Conservation (phyloP, 2,888 invertebrate genomes). For the Thymelicus acteon region DNA sequence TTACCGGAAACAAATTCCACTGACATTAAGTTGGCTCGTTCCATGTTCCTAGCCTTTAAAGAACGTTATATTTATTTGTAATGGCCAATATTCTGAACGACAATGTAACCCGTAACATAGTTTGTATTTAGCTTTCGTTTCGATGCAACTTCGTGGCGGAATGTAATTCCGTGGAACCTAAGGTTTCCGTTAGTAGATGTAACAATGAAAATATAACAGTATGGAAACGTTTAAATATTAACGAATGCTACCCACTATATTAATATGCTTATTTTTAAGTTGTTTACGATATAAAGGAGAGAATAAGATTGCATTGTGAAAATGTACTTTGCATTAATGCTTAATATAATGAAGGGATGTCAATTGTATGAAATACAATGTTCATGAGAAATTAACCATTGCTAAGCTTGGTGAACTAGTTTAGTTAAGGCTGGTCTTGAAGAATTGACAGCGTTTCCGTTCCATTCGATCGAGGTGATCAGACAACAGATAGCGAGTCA, state of each 20-base stretch:
- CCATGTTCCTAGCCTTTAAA: conserved; percentile 67
- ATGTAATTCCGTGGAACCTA: conserved; percentile 63
- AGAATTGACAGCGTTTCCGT: conserved; percentile 17
- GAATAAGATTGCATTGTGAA: conserved; percentile 82
- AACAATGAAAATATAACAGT: neutral
- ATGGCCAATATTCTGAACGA: conserved; percentile 50
- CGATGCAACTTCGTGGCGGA: conserved; percentile 51
- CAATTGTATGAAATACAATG: conserved; percentile 82
- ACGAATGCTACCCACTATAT: conserved; percentile 49
- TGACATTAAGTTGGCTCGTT: conserved; percentile 53
- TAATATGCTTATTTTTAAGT: conserved; percentile 64
- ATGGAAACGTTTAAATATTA: conserved; percentile 40
- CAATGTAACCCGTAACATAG: conserved; percentile 48
- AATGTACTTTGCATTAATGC: conserved; percentile 72
- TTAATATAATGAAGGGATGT: conserved; percentile 60
- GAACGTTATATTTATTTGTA: conserved; percentile 63
- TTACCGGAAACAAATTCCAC: conserved; percentile 43
- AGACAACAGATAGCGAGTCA: conserved; percentile 14
- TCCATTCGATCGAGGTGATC: conserved; percentile 7
- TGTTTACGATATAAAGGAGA: conserved; percentile 77
- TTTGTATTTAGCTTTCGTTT: conserved; percentile 42
- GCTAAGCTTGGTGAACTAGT: conserved; percentile 59
- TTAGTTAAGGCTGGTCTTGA: conserved; percentile 50
- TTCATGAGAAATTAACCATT: conserved; percentile 62
- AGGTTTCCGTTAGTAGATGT: conserved; percentile 41